phyloP scores from a whole-genome alignment of 35 echinoderm and acorn worm genomes.

The Ptychodera flava region DNA sequence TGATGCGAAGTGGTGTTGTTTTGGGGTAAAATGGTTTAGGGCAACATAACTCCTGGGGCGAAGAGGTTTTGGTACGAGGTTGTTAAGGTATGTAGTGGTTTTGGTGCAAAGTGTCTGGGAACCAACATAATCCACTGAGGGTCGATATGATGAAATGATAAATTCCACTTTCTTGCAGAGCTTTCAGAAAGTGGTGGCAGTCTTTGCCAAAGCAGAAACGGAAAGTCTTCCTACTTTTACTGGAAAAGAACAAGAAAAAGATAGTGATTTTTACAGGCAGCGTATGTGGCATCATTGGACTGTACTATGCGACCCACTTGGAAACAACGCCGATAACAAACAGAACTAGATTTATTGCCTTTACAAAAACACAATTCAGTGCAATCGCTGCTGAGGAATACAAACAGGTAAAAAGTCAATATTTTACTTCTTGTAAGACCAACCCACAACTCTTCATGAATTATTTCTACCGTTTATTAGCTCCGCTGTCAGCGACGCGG shows the following conservation, averaged over 20 bases:
- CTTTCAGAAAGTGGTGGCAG: conserved; percentile 81
- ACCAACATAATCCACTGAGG: too few species aligned
- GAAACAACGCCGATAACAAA: conserved; percentile 75
- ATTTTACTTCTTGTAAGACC: neutral
- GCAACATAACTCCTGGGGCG: too few species aligned
- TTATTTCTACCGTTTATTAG: neutral
- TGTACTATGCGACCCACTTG: conserved; percentile 49
- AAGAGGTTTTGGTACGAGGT: too few species aligned
- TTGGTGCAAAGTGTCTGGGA: too few species aligned
- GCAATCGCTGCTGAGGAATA: conserved; percentile 61
- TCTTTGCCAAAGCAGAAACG: conserved; percentile 50
- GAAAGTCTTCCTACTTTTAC: conserved; percentile 14
- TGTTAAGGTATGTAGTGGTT: too few species aligned
- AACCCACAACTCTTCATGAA: neutral
- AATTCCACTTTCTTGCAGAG: conserved; percentile 52
- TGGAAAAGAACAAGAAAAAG: conserved; percentile 49
- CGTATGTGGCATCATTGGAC: conserved; percentile 15
- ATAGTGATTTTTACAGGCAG: conserved; percentile 33
- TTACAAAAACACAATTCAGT: conserved; percentile 61
- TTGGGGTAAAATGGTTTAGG: too few species aligned
- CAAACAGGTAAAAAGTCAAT: conserved; percentile 41
- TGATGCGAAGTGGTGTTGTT: too few species aligned
- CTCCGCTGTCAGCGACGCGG: too few species aligned
- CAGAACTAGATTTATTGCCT: conserved; percentile 63
- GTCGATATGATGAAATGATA: too few species aligned